Evolutionary conservation across 2,113 vertebrate species (phyloP).

Genomic region (Lichenostomus cassidix): DNA sequence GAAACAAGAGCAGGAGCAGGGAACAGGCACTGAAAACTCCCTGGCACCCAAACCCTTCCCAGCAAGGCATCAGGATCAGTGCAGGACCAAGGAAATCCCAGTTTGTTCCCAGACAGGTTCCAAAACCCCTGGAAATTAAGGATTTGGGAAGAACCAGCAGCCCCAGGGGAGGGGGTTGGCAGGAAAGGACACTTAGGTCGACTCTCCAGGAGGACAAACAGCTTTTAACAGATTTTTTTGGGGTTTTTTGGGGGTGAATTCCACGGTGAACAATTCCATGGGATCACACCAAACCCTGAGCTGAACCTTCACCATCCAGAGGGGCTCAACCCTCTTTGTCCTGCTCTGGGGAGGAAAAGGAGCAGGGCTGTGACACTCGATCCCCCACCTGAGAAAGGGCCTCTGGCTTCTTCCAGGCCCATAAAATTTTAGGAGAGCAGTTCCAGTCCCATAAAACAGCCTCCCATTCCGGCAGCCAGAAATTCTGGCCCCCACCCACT

Average conservation of each 20-base stretch:
- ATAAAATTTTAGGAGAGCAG: not conserved
- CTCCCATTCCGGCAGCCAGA: not conserved
- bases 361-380: not conserved
- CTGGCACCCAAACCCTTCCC: accelerated
- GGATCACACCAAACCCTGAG: not conserved
- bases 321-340: not conserved
- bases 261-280: accelerated
- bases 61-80: accelerated
- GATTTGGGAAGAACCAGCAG: not conserved
- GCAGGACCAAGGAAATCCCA: not conserved
- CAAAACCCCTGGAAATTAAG: accelerated
- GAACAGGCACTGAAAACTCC: not conserved
- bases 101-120: not conserved
- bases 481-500: not conserved
- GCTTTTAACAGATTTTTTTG: accelerated
- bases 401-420: not conserved
- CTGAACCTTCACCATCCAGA: accelerated
- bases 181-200: too few relatives aligned
- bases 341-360: accelerated
- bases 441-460: not conserved
- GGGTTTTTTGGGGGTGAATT: not conserved
- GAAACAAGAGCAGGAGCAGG: not conserved
- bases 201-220: not conserved
- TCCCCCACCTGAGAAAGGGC: not conserved
- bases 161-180: not conserved